Evolutionary conservation across 2,888 invertebrate species (phyloP).

Genomic region (Scaptomyza cyrtandrae): DNA sequence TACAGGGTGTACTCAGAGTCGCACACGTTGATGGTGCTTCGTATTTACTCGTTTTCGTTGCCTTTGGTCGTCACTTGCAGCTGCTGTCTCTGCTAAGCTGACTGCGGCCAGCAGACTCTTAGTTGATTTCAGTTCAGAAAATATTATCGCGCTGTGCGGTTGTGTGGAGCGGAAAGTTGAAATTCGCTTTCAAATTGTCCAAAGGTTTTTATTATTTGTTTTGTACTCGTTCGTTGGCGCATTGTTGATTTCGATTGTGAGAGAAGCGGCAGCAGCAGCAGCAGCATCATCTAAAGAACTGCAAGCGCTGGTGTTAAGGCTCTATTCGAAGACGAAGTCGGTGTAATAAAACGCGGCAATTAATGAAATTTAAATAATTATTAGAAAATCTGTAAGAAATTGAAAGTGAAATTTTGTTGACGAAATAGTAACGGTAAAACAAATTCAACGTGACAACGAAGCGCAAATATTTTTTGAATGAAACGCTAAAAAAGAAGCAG

Average conservation of each 20-base stretch:
- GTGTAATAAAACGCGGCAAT: conserved; percentile 47
- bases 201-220: conserved; percentile 56
- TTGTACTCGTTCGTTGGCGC: conserved; percentile 54
- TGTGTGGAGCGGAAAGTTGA: conserved; percentile 72
- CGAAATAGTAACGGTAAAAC: conserved; percentile 61
- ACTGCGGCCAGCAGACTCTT: conserved; percentile 47
- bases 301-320: conserved; percentile 39
- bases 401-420: conserved; percentile 73
- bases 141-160: conserved; percentile 70
- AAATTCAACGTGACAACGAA: conserved; percentile 54
- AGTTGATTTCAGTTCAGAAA: conserved; percentile 70
- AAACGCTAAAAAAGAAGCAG: conserved; percentile 42
- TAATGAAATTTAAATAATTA: conserved; percentile 33
- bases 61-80: conserved; percentile 37
- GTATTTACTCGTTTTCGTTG: conserved; percentile 44
- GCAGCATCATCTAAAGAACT: conserved; percentile 40
- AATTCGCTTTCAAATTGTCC: conserved; percentile 69
- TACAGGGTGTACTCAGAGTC: conserved; percentile 15
- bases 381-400: conserved; percentile 43
- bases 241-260: conserved; percentile 63
- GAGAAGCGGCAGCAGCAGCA: conserved; percentile 52
- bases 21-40: background rate
- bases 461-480: conserved; percentile 64
- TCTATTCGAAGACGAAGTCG: conserved; percentile 46
- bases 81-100: conserved; percentile 22